Base-by-base conservation (phyloP, 2,113 vertebrate species). In the Carollia perspicillata region DNA sequence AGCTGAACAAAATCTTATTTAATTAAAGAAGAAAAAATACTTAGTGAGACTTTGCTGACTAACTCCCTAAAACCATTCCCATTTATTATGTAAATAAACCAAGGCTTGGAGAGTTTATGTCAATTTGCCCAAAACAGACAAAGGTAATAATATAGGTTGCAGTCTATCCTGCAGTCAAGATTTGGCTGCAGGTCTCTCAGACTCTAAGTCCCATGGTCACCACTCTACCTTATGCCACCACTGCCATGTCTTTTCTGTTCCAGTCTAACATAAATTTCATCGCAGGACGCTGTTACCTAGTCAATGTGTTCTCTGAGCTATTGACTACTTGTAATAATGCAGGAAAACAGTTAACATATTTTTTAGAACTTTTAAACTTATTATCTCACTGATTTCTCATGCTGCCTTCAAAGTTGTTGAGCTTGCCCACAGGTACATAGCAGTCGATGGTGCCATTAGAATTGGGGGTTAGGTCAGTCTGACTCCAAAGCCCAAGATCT, bases 21-120 rank as follows among this genome's bases (percentile, higher is more conserved):
- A 53, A 53, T 44, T 89, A 74, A 88, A 87, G 66, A 92, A 40
- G 28, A 81, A 80, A 23, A 66, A 77, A 74, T 49, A 72, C 23
- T 35, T 35, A 35, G 55, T 3, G 44, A 53, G 60, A 37, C 6
- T 4, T 17, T 74, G 22, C 44, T 71, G 8, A 66, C 68, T 78
- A 78, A 44, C 63, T 33, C 83, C 47, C 58, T 47, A 47, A 77
- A 83, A 68, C 26, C 12, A 95, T 68, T 88, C 10, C 40, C 68
- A 88, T 60, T 83, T 75, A 88, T 40, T 83, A 49, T 68, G 92
- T 6, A 92, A 42, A 83, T 75, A 87, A 92, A 92, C 53, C 47
- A 87, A 88, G 33, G 7, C 18, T 49, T 68, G 8, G 28, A 68
- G 12, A 55, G 23, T 93, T 89, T 93, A 88, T 49, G 47, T 58